Evolutionary conservation across 2,113 vertebrate species (phyloP), one percentile per base, ranked within the genome.

Genomic region (Sinocyclocheilus anshuiensis): DNA sequence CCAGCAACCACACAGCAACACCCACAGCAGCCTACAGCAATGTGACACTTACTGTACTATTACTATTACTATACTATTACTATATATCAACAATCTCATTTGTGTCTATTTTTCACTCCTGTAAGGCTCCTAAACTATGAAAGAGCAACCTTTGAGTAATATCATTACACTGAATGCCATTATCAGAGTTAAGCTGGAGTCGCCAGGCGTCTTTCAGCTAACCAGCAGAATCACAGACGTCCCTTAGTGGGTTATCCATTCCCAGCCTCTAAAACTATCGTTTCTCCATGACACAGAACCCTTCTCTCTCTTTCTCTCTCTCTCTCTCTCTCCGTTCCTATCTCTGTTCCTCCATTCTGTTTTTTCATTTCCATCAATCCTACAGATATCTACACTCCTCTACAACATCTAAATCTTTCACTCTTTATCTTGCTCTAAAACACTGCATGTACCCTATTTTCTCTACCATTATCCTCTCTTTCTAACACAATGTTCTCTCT

Each of bases 141-240:
- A 67, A 12, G 22, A 79, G 29, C 57, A 42, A 80, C 33, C 29
- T 80, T 20, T 80, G 36, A 81, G 22, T 39, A 50, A 50, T 50
- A n/a, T 29, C 79, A 67, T 81, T 67, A 18, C 33, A 1, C 22
- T 45, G 6, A 53, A 77, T 15, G n/a, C 16, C 45, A 69, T 33
- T 33, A 69, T 81, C 61, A n/a, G 81, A 29, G 10, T 55, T 12
- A 29, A 48, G 22, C 55, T 50, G 13, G 57, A 77, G 29, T 39
- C 29, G 55, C 5, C 78, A 63, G 78, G 78, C 33, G 1, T 45
- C 78, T 63, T 80, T 59, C 42, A 67, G n/a, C 39, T 48, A 29
- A 81, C 79, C 79, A 81, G 79, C 75, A 50, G 57, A 81, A 81
- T 59, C n/a, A 63, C 72, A 22, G 53, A 18, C 10, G 29, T 85